Percentiles rank a stretch among this genome's conserved stretches.
Conservation (phyloP, 2,888 invertebrate genomes). For the Drosophila affinis region DNA sequence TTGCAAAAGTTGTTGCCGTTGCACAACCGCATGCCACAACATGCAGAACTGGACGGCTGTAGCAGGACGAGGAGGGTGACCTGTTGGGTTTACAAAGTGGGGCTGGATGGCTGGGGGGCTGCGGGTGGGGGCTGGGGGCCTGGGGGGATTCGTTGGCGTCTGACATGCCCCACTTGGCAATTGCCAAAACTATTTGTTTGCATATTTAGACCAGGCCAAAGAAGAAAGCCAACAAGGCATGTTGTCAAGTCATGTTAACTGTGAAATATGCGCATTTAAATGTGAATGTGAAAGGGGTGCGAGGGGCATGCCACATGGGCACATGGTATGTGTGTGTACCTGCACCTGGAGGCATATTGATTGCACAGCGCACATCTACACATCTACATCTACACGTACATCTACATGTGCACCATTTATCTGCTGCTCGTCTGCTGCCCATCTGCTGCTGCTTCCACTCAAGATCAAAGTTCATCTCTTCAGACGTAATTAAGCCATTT, state of each 20-base stretch:
- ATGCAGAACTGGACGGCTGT: conserved; percentile 52
- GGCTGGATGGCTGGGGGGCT: background rate
- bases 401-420: background rate
- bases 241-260: conserved; percentile 81
- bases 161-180: conserved; percentile 78
- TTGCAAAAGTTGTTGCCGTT: conserved; percentile 78
- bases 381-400: too few relatives aligned
- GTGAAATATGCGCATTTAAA: conserved; percentile 80
- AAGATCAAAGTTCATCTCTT: conserved; percentile 71
- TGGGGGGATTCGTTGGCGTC: conserved; percentile 11
- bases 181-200: conserved; percentile 80
- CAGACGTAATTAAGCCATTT: conserved; percentile 73
- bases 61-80: conserved; percentile 11
- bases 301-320: too few relatives aligned
- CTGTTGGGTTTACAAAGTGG: background rate
- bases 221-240: conserved; percentile 68
- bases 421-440: background rate
- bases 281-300: conserved; percentile 31
- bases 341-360: background rate
- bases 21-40: conserved; percentile 78
- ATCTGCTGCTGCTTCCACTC: conserved; percentile 17
- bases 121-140: too few relatives aligned
- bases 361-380: background rate
- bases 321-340: too few relatives aligned
- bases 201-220: conserved; percentile 77